phyloP scores from a whole-genome alignment of 1,140 invertebrate genomes.

The Panonychus citri region DNA sequence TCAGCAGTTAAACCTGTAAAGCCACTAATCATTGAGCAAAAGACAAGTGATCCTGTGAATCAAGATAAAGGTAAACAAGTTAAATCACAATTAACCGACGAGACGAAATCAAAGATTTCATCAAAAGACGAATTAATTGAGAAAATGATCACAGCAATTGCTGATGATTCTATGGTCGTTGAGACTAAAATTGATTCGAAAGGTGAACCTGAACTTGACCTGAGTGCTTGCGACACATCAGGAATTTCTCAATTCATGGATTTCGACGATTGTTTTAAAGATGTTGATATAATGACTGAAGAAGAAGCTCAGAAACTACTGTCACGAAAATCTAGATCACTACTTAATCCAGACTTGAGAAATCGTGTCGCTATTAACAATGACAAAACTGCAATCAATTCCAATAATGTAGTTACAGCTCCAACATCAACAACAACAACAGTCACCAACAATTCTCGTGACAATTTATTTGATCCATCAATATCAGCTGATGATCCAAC shows the following conservation, averaged over 20 bases:
- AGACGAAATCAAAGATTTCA: not conserved
- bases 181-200: not conserved
- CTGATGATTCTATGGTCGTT: not conserved
- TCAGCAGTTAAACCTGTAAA: not conserved
- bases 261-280: conserved; percentile 11
- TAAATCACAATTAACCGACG: not conserved
- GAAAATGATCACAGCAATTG: conserved; percentile 9
- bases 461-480: not conserved
- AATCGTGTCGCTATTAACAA: not conserved
- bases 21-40: not conserved
- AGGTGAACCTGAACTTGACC: conserved; percentile 1
- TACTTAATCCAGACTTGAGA: not conserved
- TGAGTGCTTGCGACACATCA: conserved; percentile 11
- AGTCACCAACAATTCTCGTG: conserved; percentile 21
- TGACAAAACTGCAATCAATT: not conserved
- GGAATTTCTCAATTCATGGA: conserved; percentile 9
- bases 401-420: not conserved
- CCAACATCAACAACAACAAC: conserved; percentile 36
- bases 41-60: not conserved
- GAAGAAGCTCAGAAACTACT: conserved; percentile 19
- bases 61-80: not conserved
- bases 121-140: conserved; percentile 9
- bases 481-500: too few species aligned
- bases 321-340: conserved; percentile 7
- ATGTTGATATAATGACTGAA: conserved; percentile 18